These are phyloP conservation scores for Pogonus chalceus DNA, from an alignment of 1,140 invertebrate genomes.

Conservation along the genomic window DNA sequence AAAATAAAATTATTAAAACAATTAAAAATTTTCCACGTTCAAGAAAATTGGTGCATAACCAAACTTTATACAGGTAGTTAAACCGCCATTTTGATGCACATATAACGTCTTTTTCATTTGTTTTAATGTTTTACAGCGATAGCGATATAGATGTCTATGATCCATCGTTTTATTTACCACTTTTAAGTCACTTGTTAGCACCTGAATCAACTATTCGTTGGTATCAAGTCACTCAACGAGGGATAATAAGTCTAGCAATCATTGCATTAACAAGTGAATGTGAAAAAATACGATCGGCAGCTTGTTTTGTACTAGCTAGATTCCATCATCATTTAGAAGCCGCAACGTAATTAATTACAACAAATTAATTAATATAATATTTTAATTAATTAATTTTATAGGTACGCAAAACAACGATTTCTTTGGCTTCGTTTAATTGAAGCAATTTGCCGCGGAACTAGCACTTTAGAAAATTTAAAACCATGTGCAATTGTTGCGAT, in stretches of 20 bases:
- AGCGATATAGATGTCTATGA: constrained; percentile 47
- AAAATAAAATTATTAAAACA: constrained; percentile 50
- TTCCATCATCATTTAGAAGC: constrained; percentile 58
- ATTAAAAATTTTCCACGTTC: constrained; percentile 48
- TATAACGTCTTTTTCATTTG: too few species aligned
- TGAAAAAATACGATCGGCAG: constrained; percentile 45
- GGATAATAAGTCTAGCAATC: constrained; percentile 53
- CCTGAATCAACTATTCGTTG: constrained; percentile 54
- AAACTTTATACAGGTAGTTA: neutral
- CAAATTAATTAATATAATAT: neutral
- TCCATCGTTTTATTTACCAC: constrained; percentile 58
- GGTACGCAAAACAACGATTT: constrained; percentile 27
- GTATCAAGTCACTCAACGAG: constrained; percentile 51
- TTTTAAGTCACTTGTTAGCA: constrained; percentile 51
- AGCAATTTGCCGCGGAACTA: constrained; percentile 27
- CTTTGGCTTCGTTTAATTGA: constrained; percentile 29
- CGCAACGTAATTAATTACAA: constrained; percentile 37
- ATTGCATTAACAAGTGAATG: constrained; percentile 50
- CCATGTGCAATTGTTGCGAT: constrained; percentile 54
- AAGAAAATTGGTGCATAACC: neutral
- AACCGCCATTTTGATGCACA: too few species aligned
- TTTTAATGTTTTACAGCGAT: constrained; percentile 15
- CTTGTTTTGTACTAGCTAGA: constrained; percentile 52
- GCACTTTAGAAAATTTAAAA: constrained; percentile 36
- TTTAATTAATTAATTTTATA: neutral